Conservation (phyloP, 2,888 invertebrate species). For the Halictus ligatus region DNA sequence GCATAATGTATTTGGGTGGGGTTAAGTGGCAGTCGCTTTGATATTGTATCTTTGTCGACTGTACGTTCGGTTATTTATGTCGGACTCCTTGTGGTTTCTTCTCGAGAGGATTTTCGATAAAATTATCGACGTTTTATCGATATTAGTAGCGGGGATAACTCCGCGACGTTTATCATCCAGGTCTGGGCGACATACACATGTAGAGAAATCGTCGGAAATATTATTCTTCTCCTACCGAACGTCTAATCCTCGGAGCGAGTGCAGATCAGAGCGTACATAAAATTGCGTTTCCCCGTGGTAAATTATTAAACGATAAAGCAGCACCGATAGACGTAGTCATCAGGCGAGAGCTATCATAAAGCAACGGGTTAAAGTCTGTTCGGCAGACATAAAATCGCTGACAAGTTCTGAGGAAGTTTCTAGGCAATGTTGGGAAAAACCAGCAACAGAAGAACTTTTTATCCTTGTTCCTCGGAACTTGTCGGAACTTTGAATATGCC, state of each 20-base stretch:
- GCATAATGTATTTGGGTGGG: too few species aligned
- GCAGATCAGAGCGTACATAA: neutral
- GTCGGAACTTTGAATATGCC: neutral
- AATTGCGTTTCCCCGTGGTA: neutral
- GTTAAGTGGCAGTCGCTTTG: too few species aligned
- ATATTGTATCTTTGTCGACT: neutral
- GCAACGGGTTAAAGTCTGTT: neutral
- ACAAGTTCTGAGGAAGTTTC: neutral
- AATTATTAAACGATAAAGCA: neutral
- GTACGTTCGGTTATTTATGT: neutral
- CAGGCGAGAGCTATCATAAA: neutral
- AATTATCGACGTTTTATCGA: too few species aligned
- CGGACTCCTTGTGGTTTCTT: too few species aligned
- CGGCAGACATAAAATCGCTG: neutral
- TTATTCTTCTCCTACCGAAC: neutral
- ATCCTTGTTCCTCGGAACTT: neutral
- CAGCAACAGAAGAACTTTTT: neutral
- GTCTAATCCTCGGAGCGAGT: neutral
- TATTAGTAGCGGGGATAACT: too few species aligned
- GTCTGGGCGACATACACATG: too few species aligned
- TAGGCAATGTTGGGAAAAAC: neutral
- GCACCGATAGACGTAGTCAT: neutral
- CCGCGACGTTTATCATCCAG: too few species aligned
- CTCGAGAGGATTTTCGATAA: too few species aligned
- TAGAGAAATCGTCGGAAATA: neutral